Evolutionary conservation across 2,888 invertebrate species (phyloP).

Genomic region (Volucella inanis): DNA sequence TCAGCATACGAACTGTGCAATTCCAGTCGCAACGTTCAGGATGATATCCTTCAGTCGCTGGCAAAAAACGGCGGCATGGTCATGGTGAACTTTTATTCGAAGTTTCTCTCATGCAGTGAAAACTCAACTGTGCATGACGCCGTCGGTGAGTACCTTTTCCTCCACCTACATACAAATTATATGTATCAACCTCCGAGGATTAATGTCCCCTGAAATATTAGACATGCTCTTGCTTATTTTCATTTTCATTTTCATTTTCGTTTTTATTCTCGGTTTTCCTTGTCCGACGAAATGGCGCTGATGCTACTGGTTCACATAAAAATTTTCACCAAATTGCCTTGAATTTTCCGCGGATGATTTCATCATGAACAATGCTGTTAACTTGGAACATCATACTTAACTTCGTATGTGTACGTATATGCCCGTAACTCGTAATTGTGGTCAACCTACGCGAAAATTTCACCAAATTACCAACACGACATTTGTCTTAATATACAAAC

Average conservation of each 20-base stretch:
- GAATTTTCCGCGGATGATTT: conserved; percentile 53
- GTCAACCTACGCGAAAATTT: conserved; percentile 1
- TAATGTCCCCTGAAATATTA: conserved; percentile 54
- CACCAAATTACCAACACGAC: conserved; percentile 33
- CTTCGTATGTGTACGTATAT: no score
- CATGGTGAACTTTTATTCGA: conserved; percentile 94
- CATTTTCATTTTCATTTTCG: conserved; percentile 47
- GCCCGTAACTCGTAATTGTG: no score
- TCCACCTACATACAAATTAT: not conserved
- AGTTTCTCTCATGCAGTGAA: conserved; percentile 89
- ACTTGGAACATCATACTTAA: no score
- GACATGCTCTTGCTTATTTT: conserved; percentile 57
- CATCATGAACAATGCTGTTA: conserved; percentile 30
- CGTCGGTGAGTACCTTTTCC: conserved; percentile 86
- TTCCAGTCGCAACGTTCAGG: conserved; percentile 91
- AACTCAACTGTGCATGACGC: conserved; percentile 91
- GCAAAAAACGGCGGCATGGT: conserved; percentile 91
- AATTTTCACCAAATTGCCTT: conserved; percentile 34
- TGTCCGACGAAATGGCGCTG: not conserved
- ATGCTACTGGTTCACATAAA: conserved; percentile 14
- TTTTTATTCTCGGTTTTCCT: conserved; percentile 19
- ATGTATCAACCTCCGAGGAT: not conserved
- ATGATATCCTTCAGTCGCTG: conserved; percentile 88
- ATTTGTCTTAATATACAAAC: conserved; percentile 47
- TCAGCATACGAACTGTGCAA: conserved; percentile 92